Conservation (phyloP, 2,797 vertebrate species). For the Brachyrhaphis roseni region DNA sequence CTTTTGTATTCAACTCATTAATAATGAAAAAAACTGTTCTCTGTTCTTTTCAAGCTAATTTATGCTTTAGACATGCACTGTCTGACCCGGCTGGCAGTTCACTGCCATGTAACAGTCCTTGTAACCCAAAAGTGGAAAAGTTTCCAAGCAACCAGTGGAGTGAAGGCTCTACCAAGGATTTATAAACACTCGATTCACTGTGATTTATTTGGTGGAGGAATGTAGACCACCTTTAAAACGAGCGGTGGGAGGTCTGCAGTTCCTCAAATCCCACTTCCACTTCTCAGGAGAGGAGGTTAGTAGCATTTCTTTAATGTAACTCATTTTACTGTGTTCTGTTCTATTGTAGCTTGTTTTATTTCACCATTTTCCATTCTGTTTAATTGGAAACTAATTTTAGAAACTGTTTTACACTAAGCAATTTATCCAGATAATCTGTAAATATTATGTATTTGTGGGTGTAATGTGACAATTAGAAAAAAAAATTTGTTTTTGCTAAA, state of each 20-base stretch:
- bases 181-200: constrained; percentile 83
- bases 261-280: constrained; percentile 27
- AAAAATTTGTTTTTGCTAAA: not conserved
- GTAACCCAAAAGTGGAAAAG: constrained; percentile 79
- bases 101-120: constrained; percentile 71
- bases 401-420: not conserved
- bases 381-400: not conserved
- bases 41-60: constrained; percentile 30
- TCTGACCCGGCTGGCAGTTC: constrained; percentile 55
- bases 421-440: not conserved
- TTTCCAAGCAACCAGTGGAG: constrained; percentile 92
- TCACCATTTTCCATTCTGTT: not conserved
- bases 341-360: not conserved
- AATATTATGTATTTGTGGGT: not conserved
- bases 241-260: constrained; percentile 26
- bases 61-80: constrained; percentile 27
- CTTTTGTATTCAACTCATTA: constrained; percentile 33
- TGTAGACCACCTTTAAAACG: constrained; percentile 49
- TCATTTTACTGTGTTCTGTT: not conserved
- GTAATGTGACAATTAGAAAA: not conserved
- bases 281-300: constrained; percentile 49
- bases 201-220: constrained; percentile 78
- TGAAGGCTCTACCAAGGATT: constrained; percentile 87
- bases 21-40: constrained; percentile 10
- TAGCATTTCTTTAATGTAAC: not conserved